These are phyloP conservation scores for Plectropomus leopardus DNA, from an alignment of 2,113 vertebrate genomes.

Conservation along the genomic window DNA sequence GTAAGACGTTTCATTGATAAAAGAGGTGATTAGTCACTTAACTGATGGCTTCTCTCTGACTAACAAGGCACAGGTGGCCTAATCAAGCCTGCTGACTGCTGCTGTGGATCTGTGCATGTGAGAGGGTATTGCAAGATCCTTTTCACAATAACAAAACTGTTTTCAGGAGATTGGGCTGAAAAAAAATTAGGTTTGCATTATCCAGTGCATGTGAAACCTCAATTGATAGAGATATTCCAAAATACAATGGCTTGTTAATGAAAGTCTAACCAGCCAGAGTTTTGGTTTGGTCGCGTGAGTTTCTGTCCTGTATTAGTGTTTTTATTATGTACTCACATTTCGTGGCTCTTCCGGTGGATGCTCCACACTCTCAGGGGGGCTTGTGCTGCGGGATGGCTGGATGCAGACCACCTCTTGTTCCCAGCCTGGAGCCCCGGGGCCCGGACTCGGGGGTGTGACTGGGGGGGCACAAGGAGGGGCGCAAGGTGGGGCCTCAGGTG, in stretches of 20 bases:
- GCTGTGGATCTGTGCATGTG: no score
- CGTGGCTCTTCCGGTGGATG: slow-evolving; percentile 86
- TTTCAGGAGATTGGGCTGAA: not conserved
- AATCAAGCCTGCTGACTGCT: no score
- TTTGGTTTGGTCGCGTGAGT: not conserved
- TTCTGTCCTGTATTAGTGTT: not conserved
- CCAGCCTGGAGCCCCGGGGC: slow-evolving; percentile 79
- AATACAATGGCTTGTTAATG: not conserved
- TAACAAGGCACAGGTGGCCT: no score
- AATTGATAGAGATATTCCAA: not conserved
- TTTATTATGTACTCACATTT: slow-evolving; percentile 47
- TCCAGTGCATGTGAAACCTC: not conserved
- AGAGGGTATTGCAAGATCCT: no score
- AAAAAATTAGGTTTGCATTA: not conserved
- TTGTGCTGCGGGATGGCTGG: slow-evolving; percentile 94
- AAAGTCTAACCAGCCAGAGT: not conserved
- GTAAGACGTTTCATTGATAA: no score
- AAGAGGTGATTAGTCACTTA: no score
- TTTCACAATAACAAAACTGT: no score
- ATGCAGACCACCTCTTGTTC: slow-evolving; percentile 93
- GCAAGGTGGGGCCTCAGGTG: slow-evolving; percentile 85
- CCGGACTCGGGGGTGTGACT: slow-evolving; percentile 41
- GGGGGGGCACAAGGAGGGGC: slow-evolving; percentile 76
- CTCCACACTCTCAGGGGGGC: slow-evolving; percentile 92
- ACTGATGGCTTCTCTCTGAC: no score